Conservation (phyloP, 1,140 invertebrate species). For the Pogonomyrmex barbatus region DNA sequence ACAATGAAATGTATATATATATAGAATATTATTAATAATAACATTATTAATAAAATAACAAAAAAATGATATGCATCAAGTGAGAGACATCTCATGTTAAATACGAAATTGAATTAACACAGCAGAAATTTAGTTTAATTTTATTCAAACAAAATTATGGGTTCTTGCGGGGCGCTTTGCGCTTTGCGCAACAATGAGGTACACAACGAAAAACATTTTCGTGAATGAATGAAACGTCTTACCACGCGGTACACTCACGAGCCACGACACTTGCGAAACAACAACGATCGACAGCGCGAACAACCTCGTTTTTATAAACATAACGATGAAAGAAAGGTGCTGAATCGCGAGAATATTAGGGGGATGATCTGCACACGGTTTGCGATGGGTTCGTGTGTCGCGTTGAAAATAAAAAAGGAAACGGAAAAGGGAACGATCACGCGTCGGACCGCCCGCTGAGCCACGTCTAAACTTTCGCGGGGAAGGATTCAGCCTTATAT, state of each 20-base stretch:
- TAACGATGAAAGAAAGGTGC: neutral
- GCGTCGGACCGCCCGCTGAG: constrained; percentile 40
- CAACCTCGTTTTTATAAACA: constrained; percentile 29
- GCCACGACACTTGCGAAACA: constrained; percentile 26
- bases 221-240: constrained; percentile 48
- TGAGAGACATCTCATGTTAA: neutral
- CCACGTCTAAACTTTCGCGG: constrained; percentile 57
- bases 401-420: constrained; percentile 6
- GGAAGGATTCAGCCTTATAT: constrained; percentile 58
- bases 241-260: constrained; percentile 57
- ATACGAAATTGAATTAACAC: neutral
- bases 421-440: neutral
- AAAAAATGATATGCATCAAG: neutral
- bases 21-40: no score
- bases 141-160: neutral
- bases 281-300: constrained; percentile 32
- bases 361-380: neutral
- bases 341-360: neutral
- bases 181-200: neutral
- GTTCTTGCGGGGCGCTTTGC: neutral
- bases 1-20: neutral
- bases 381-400: neutral
- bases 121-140: neutral
- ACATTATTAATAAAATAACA: constrained; percentile 14
- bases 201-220: neutral